These are phyloP conservation scores for Mobula birostris DNA, from an alignment of 2,113 vertebrate species.

Conservation along the genomic window DNA sequence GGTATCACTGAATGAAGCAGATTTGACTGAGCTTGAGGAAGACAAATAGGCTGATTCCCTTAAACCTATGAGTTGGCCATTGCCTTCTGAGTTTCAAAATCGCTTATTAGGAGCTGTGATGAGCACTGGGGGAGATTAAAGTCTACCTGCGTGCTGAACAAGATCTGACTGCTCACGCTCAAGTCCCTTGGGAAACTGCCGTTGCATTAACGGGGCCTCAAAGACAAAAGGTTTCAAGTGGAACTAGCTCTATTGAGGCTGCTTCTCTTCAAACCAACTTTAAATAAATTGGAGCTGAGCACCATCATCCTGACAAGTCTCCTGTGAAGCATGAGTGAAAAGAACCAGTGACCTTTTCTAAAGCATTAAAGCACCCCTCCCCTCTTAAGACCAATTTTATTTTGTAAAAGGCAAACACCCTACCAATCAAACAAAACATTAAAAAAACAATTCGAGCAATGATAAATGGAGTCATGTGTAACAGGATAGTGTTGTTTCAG, in stretches of 20 bases:
- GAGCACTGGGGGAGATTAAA: slow-evolving; percentile 68
- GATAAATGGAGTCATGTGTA: slow-evolving; percentile 18
- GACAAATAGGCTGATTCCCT: slow-evolving; percentile 67
- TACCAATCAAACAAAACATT: slow-evolving; percentile 5
- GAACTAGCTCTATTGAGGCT: slow-evolving; percentile 52
- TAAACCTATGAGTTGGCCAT: slow-evolving; percentile 63
- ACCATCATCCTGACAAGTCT: background rate
- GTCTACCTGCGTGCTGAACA: slow-evolving; percentile 67
- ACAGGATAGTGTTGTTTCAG: slow-evolving; percentile 16
- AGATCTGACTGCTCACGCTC: slow-evolving; percentile 61
- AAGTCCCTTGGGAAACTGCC: slow-evolving; percentile 43
- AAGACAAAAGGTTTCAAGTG: slow-evolving; percentile 50
- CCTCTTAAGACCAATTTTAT: background rate
- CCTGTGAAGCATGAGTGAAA: slow-evolving; percentile 14
- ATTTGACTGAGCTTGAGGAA: slow-evolving; percentile 63
- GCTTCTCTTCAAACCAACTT: slow-evolving; percentile 54
- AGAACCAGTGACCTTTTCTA: slow-evolving; percentile 28
- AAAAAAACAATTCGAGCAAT: background rate
- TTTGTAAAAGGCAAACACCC: background rate
- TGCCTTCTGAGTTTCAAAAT: slow-evolving; percentile 71
- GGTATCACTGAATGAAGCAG: slow-evolving; percentile 58
- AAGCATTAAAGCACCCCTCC: background rate
- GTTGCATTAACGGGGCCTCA: slow-evolving; percentile 48
- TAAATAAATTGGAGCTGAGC: slow-evolving; percentile 50
- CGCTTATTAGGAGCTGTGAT: slow-evolving; percentile 70